Conservation (phyloP, 2,113 vertebrate species). For the Donacobius atricapilla region DNA sequence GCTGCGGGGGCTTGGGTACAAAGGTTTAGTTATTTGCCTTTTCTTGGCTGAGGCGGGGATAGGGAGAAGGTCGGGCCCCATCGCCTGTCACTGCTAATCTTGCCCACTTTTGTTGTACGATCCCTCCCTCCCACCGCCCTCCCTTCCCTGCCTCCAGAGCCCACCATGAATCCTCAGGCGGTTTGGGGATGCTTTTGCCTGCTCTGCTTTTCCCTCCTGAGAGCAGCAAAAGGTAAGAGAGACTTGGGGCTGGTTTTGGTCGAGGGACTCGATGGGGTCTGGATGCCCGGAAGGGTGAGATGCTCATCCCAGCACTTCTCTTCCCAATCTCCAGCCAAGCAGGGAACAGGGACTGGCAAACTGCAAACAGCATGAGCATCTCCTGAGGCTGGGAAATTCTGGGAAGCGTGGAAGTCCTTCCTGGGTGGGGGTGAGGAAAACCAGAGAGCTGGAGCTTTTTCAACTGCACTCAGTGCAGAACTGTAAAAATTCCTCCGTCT, state of each 20-base stretch:
- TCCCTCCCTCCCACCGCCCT: background rate
- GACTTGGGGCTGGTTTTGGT: background rate
- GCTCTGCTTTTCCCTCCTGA: background rate
- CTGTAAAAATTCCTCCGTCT: background rate
- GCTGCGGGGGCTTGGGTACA: background rate
- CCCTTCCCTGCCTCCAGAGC: background rate
- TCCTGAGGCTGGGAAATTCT: rapidly evolving
- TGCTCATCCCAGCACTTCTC: background rate
- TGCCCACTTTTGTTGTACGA: background rate
- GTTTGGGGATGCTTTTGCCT: background rate
- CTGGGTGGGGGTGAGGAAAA: background rate
- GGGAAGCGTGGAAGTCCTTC: background rate
- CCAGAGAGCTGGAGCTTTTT: background rate
- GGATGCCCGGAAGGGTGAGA: rapidly evolving
- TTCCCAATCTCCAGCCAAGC: background rate
- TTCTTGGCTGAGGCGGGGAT: background rate
- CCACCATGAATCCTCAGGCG: background rate
- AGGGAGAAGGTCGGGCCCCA: background rate
- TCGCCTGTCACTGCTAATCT: background rate
- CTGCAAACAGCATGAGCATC: background rate
- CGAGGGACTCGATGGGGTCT: rapidly evolving
- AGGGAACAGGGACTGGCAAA: background rate
- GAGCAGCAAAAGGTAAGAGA: conserved; percentile 50
- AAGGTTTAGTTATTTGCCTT: conserved; percentile 60
- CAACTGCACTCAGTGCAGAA: rapidly evolving